Conservation (phyloP, 92 coral and sea anemone genomes). For the Hydrozoanthus gracilis region DNA sequence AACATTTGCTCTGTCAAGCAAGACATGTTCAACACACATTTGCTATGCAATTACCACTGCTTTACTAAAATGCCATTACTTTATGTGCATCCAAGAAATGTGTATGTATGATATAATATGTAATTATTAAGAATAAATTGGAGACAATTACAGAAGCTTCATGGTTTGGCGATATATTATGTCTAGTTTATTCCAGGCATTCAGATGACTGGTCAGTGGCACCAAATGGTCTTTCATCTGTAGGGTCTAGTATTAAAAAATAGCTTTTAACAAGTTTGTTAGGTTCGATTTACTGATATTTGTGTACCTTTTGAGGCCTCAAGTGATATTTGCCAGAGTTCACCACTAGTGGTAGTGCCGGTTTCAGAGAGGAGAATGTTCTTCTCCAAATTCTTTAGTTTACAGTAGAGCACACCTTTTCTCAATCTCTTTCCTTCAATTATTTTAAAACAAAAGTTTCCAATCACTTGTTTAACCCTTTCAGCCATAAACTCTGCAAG, state of each 20-base stretch:
- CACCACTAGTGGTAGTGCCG: background rate
- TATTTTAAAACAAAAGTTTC: too few species aligned
- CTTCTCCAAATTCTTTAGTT: too few species aligned
- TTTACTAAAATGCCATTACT: background rate
- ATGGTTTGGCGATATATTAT: slow-evolving; percentile 17
- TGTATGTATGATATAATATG: slow-evolving; percentile 34
- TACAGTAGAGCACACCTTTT: too few species aligned
- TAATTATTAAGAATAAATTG: slow-evolving; percentile 30
- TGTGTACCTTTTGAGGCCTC: slow-evolving; percentile 1
- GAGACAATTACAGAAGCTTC: slow-evolving; percentile 31
- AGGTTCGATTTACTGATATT: slow-evolving; percentile 7
- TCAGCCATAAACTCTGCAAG: too few species aligned
- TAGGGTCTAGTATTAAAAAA: background rate
- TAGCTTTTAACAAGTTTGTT: slow-evolving; percentile 28
- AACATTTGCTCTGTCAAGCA: background rate
- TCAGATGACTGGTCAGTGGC: background rate
- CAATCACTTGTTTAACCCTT: too few species aligned
- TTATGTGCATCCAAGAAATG: slow-evolving; percentile 22
- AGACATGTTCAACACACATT: background rate
- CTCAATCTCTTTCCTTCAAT: too few species aligned
- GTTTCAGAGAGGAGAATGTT: too few species aligned
- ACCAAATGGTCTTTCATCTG: background rate
- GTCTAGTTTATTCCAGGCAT: slow-evolving; percentile 7
- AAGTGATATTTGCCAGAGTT: slow-evolving; percentile 1
- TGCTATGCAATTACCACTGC: slow-evolving; percentile 27